phyloP scores from a whole-genome alignment of 2,888 invertebrate genomes.

The Caradrina kadenii region DNA sequence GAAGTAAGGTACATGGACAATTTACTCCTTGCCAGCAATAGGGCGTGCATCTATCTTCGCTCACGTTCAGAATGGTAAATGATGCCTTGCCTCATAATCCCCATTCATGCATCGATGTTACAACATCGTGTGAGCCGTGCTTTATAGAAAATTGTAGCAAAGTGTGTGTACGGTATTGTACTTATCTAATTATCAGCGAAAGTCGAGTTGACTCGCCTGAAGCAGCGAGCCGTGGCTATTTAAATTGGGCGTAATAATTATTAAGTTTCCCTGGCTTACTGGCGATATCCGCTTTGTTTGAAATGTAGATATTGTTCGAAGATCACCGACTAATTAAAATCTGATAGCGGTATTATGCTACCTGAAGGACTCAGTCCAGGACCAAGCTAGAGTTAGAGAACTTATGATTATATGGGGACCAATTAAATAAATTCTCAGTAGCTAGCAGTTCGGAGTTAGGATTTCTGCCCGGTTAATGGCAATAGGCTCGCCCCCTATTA shows the following conservation, averaged over 20 bases:
- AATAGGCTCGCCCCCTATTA: too few species aligned
- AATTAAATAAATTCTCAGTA: too few species aligned
- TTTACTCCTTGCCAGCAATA: not conserved
- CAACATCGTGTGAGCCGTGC: conserved; percentile 14
- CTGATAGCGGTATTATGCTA: not conserved
- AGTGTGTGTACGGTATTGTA: conserved; percentile 50
- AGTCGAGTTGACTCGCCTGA: conserved; percentile 20
- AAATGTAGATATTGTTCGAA: not conserved
- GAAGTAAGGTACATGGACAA: not conserved
- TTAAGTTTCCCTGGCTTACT: conserved; percentile 2
- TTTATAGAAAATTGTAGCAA: conserved; percentile 51
- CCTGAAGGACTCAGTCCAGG: not conserved
- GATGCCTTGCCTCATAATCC: not conserved
- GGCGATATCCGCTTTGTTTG: conserved; percentile 8
- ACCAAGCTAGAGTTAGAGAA: not conserved
- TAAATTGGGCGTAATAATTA: conserved; percentile 22
- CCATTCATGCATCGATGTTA: not conserved
- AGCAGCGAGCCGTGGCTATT: conserved; percentile 14
- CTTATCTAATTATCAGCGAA: conserved; percentile 50
- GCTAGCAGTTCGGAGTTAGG: too few species aligned
- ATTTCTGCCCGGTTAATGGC: too few species aligned
- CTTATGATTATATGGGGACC: not conserved
- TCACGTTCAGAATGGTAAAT: too few species aligned
- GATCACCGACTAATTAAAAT: not conserved
- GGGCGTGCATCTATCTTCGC: too few species aligned